Base-by-base conservation (phyloP, 2,888 invertebrate genomes). In the Pseudococcus jackbeardsleyi region DNA sequence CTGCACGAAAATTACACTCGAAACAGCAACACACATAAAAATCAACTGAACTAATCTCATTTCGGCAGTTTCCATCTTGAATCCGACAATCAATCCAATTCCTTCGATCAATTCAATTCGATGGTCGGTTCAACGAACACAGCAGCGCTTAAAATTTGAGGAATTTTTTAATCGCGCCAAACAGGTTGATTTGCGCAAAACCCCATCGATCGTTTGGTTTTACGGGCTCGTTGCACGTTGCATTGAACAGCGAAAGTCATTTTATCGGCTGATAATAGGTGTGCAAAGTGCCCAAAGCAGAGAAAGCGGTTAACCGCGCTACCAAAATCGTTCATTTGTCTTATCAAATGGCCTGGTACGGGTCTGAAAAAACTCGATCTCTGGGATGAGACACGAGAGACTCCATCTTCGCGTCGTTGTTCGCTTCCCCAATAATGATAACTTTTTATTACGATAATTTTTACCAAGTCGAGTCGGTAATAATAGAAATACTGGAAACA, bases 231-330 rank as follows among this genome's bases (percentile, higher is more conserved):
- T 12, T 17, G 50, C 50, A 17, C 50, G 17, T 15, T 82, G 42
- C 42, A 33, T 82, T 33, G 26, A 33, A 33, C 50, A 84, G 84
- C 84, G 84, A 84, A 84, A 84, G 84, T 84, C 50, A 50, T 84
- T 46, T 46, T 84, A 26, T 84, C 19, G 42, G 22, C 50, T 26
- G 84, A 48, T 48, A 84, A 48, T 26, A 84, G 84, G 84, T 50
- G 84, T 50, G 84, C 84, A 50, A 84, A 84, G 22, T 50, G 84
- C 84, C 84, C 84, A 84, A 84, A 84, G 84, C 84, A 84, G 84
- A 84, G 84, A 84, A 84, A 84, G 84, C 84, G 42, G 84, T 84
- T 84, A 26, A 50, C 84, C 46, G 84, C 84, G 50, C 50, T 84
- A 84, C 84, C 84, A 84, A 84, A 84, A 84, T 84, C 84, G 46